Percentiles rank a stretch among this genome's conserved stretches.
phyloP scores from a whole-genome alignment of 2,797 vertebrate species.

The Anguilla megastoma region DNA sequence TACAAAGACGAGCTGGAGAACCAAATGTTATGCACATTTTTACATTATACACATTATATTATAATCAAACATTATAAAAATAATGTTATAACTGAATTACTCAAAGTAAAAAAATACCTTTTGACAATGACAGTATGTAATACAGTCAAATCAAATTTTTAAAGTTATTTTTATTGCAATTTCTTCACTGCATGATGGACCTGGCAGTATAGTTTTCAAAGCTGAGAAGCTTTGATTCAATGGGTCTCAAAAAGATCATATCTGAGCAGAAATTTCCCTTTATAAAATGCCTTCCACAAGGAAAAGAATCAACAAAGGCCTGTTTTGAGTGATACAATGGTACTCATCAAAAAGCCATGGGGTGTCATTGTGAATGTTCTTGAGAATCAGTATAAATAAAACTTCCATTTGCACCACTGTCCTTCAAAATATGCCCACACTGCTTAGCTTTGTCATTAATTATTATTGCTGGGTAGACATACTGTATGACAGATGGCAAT shows the following conservation, averaged over 20 bases:
- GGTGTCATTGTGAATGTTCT: background rate
- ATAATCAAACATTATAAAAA: background rate
- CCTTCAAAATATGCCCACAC: background rate
- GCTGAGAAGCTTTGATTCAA: background rate
- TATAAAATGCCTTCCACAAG: background rate
- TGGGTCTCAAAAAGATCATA: background rate
- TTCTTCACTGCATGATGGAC: background rate
- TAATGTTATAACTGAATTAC: background rate
- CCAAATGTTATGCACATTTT: background rate
- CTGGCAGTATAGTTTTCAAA: background rate
- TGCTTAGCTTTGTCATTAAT: background rate
- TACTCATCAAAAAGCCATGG: background rate
- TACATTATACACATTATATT: background rate
- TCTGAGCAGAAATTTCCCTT: background rate
- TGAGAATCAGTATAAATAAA: conserved; percentile 3
- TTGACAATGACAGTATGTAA: background rate
- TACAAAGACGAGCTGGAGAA: background rate
- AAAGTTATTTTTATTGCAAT: background rate
- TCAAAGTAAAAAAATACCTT: too few relatives aligned
- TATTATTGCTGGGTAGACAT: background rate
- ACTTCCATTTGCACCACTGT: background rate
- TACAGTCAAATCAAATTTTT: background rate
- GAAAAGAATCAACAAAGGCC: background rate
- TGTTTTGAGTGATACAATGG: background rate
- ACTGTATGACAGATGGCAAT: background rate